These are phyloP conservation scores for Enteromius trimaculatus DNA, from an alignment of 2,797 vertebrate genomes.

Conservation along the genomic window DNA sequence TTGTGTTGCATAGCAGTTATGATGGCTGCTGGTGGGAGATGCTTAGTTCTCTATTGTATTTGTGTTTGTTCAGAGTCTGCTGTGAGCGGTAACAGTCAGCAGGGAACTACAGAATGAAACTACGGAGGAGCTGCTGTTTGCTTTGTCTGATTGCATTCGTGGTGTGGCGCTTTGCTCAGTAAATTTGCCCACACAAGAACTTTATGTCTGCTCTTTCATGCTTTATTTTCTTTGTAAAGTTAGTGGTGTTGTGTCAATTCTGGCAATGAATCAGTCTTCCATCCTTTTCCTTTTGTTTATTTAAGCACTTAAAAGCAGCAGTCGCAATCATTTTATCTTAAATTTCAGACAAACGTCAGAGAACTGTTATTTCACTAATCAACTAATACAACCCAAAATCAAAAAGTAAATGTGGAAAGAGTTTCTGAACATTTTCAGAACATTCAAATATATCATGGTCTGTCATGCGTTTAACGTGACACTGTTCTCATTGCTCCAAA, in stretches of 20 bases:
- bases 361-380: background rate
- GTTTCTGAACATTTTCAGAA: background rate
- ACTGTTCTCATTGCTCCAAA: background rate
- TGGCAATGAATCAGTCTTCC: conserved; percentile 24
- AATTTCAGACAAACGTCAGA: background rate
- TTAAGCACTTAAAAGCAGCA: conserved; percentile 20
- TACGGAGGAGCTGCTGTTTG: conserved; percentile 55
- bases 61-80: conserved; percentile 56
- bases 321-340: background rate
- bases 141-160: conserved; percentile 57
- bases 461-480: background rate
- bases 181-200: conserved; percentile 43
- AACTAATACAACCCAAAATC: background rate
- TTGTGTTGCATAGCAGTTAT: conserved; percentile 69
- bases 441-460: background rate
- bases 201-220: conserved; percentile 29
- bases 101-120: conserved; percentile 45
- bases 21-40: conserved; percentile 25
- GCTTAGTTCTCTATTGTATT: conserved; percentile 52
- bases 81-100: conserved; percentile 56
- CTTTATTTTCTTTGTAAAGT: conserved; percentile 55
- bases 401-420: background rate
- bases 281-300: background rate
- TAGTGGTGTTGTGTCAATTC: conserved; percentile 47
- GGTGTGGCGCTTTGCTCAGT: conserved; percentile 50